Evolutionary conservation across 2,888 invertebrate genomes (phyloP).

Genomic region (Metellina segmentata): DNA sequence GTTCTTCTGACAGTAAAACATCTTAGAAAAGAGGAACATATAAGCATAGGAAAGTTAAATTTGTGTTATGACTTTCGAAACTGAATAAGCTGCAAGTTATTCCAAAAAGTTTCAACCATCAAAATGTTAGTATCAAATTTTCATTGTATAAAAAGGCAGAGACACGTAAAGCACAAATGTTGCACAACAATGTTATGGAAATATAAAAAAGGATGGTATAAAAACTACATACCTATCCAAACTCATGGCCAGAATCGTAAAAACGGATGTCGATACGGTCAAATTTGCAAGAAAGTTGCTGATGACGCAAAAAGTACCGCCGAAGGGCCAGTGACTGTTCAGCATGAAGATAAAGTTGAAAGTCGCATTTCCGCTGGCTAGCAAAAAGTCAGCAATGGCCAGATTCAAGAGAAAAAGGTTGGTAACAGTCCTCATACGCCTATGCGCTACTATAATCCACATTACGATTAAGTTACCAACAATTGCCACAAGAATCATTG

Average conservation of each 20-base stretch:
- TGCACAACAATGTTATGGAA: no score
- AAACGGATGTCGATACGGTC: constrained; percentile 78
- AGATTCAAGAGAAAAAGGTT: constrained; percentile 78
- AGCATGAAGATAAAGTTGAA: constrained; percentile 78
- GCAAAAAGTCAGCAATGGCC: constrained; percentile 77
- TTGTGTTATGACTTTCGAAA: no score
- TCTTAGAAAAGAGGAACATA: no score
- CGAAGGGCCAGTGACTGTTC: constrained; percentile 78
- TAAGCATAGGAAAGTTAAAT: no score
- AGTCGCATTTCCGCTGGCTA: constrained; percentile 77
- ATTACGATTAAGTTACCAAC: constrained; percentile 94
- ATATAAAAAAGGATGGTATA: not conserved
- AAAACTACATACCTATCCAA: constrained; percentile 77
- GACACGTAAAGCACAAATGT: no score
- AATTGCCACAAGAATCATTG: constrained; percentile 90
- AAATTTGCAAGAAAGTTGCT: constrained; percentile 77
- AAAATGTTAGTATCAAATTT: no score
- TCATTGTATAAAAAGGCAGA: no score
- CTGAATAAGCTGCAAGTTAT: no score
- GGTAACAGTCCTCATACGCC: constrained; percentile 78
- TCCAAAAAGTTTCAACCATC: no score
- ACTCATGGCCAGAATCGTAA: constrained; percentile 78
- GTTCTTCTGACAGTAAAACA: no score
- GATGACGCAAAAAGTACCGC: constrained; percentile 77
- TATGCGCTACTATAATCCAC: constrained; percentile 88